Evolutionary conservation across 2,113 vertebrate species (phyloP), one percentile per base, ranked within the genome.

Genomic region (Alouatta palliata): DNA sequence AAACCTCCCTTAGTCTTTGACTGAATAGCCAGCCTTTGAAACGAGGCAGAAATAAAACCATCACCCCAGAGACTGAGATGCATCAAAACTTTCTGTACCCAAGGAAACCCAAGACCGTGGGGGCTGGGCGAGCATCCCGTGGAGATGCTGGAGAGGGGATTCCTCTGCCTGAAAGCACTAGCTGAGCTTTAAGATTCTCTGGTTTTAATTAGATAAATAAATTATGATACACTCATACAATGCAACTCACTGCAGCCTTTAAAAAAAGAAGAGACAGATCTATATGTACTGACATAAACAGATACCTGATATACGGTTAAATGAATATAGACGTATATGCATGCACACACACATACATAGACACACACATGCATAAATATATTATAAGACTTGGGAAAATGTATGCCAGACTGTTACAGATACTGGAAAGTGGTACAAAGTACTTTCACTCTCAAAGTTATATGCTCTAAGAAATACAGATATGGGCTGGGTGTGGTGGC

Each of bases 191-290:
- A 45, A 86, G 93, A 95, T 6, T 76, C 61, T 54, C 68, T 9
- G 23, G 47, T 79, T 94, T 93, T 84, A 88, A 80, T 49, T 76
- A 49, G 94, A 49, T 87, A 73, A 90, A 87, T 96, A 90, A 93
- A 94, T 93, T 30, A 83, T 23, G 90, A 35, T n/a, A 25, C 11
- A 20, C 25, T 82, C 71, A 58, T 27, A 66, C 52, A 10, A 9
- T 4, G 10, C 35, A 73, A 47, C 87, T 85, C 76, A 45, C 70
- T 16, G 52, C 9, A 73, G 71, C 66, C 79, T 35, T 79, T 85
- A 49, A n/a, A 58, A n/a, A 68, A 95, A 47, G 77, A 86, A 90
- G 54, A 49, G 92, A 73, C 23, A 13, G 47, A 87, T 20, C 52
- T 91, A 32, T 82, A 40, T 0, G 35, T n/a, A 30, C 47, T 58